A percentile compares a stretch with the other conserved stretches of the same genome.
Evolutionary conservation across 1,140 invertebrate species (phyloP).

Genomic region (Drosophila nannoptera): DNA sequence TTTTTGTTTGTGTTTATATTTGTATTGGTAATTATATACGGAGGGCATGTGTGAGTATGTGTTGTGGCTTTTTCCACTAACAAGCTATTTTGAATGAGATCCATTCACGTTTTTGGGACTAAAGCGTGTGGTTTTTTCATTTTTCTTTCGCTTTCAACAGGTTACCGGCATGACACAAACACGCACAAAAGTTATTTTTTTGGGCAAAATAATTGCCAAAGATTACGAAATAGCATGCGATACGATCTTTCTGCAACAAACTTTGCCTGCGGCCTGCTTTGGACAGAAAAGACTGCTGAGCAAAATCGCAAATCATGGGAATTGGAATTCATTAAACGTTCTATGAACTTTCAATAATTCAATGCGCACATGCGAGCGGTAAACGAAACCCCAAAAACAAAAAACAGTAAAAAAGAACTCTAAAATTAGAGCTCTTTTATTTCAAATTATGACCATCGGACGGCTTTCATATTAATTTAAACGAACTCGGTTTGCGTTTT

Average conservation of each 20-base stretch:
- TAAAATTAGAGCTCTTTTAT: constrained; percentile 12
- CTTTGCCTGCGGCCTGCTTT: constrained; percentile 22
- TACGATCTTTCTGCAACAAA: constrained; percentile 9
- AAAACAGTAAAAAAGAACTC: background rate
- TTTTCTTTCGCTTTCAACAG: constrained; percentile 37
- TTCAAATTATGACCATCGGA: constrained; percentile 36
- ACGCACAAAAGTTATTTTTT: constrained; percentile 15
- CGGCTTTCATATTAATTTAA: constrained; percentile 11
- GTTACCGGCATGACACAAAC: constrained; percentile 22
- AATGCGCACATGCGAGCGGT: constrained; percentile 8
- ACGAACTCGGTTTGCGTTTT: constrained; percentile 1
- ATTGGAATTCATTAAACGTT: constrained; percentile 60
- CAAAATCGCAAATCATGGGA: constrained; percentile 57
- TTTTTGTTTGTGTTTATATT: constrained; percentile 29
- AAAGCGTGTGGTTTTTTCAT: constrained; percentile 13
- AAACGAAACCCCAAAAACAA: constrained; percentile 7
- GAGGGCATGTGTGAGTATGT: constrained; percentile 30
- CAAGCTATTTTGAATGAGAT: constrained; percentile 59
- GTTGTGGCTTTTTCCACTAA: constrained; percentile 70
- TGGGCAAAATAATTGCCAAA: constrained; percentile 32
- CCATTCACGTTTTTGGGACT: constrained; percentile 51
- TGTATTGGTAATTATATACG: constrained; percentile 43
- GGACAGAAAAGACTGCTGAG: constrained; percentile 25
- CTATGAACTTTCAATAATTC: constrained; percentile 47
- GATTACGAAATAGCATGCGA: constrained; percentile 54